Percentiles rank a stretch among this genome's conserved stretches.
Evolutionary conservation across 2,113 vertebrate genomes (phyloP).

Genomic region (Sprattus sprattus): DNA sequence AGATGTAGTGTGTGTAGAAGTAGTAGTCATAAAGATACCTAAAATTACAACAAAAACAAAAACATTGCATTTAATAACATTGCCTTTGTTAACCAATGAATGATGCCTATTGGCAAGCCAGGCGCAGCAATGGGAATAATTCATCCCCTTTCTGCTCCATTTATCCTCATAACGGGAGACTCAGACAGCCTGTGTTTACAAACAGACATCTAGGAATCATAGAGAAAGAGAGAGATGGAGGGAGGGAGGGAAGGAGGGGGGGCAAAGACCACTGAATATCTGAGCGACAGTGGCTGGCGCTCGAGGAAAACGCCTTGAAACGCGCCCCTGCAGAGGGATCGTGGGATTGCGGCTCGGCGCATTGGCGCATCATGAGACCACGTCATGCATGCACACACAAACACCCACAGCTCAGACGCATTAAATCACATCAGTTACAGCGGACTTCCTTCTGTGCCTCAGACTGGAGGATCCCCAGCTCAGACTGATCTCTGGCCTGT

Average conservation of each 20-base stretch:
- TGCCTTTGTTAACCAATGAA: background rate
- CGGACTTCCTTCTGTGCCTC: background rate
- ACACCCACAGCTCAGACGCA: background rate
- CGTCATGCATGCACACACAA: background rate
- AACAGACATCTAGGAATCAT: constrained; percentile 7
- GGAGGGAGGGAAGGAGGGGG: background rate
- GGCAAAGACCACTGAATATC: background rate
- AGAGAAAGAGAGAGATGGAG: background rate
- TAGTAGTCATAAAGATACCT: background rate
- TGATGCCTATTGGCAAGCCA: background rate
- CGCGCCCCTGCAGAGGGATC: background rate
- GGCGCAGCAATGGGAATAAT: background rate
- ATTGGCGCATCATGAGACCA: background rate
- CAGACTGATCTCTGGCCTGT: background rate
- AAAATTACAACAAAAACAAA: background rate
- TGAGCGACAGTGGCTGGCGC: background rate
- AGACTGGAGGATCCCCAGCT: background rate
- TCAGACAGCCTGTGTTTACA: background rate
- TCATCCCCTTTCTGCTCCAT: constrained; percentile 42
- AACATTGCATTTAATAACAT: background rate
- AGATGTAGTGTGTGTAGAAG: background rate
- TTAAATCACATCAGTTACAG: background rate
- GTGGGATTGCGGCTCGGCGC: background rate
- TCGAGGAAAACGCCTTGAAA: background rate
- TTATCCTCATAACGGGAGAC: background rate